These are phyloP conservation scores for Oscheius sp. DNA, from an alignment of 2,888 invertebrate genomes.

Conservation along the genomic window DNA sequence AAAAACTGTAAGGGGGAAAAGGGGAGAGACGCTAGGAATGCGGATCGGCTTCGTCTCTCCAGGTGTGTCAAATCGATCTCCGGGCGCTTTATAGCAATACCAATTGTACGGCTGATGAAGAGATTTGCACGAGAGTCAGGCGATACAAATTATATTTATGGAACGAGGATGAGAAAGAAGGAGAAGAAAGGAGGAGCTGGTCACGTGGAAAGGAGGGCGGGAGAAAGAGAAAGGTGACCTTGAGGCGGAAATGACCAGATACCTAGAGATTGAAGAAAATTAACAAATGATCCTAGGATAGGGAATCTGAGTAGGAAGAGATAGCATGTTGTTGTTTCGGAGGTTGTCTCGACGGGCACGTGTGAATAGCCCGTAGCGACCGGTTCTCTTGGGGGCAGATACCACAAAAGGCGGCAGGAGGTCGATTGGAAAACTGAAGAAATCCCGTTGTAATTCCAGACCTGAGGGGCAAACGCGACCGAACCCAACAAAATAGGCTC, in stretches of 20 bases:
- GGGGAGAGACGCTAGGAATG: background rate
- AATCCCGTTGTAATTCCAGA: no score
- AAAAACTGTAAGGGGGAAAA: background rate
- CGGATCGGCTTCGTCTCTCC: background rate
- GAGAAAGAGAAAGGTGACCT: background rate
- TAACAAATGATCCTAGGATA: background rate
- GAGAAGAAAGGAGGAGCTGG: background rate
- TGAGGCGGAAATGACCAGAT: background rate
- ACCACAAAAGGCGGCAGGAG: conserved; percentile 4
- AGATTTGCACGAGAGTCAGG: background rate
- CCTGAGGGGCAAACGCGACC: no score
- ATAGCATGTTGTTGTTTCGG: conserved; percentile 1
- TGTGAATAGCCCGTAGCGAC: conserved; percentile 4
- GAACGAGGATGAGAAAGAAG: background rate
- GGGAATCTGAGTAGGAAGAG: background rate
- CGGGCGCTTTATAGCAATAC: conserved; percentile 9
- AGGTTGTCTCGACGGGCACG: background rate
- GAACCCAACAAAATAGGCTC: no score
- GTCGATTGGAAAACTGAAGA: background rate
- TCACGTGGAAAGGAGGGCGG: background rate
- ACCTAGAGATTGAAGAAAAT: background rate
- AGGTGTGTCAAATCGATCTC: conserved; percentile 1
- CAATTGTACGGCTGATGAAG: conserved; percentile 5
- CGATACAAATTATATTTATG: background rate
- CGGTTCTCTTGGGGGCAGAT: background rate